Base-by-base conservation (phyloP, 30 jellyfish, hydroid and myxozoan species). In the Morbakka virulenta region DNA sequence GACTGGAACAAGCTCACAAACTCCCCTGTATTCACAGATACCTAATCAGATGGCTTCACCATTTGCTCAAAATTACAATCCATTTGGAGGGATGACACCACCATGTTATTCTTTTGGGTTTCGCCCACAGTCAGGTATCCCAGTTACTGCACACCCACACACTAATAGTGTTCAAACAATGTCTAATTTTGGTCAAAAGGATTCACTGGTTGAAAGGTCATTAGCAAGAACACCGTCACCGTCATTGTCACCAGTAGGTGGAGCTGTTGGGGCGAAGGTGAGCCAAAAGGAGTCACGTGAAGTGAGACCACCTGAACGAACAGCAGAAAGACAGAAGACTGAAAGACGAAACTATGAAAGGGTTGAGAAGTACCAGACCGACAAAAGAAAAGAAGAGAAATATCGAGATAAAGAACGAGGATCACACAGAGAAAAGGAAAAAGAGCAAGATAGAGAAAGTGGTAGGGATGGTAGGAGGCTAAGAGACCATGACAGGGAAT, bases 41-140 rank as follows among this genome's bases (percentile, higher is more conserved):
- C 88, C 77, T 57, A 70, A 69, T 80, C 93, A 61, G 53, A 27
- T 81, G 72, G 85, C 80, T 9, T 33, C 86, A 1, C 83, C 93
- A 23, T 69, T 79, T 51, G 84, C 86, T 28, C 96, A 80, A 64
- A 69, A 85, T 69, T 88, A 81, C 63, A 87, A 92, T 21, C 97
- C 91, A 13, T 87, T 87, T 72, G 95, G 95, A 11, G 97, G 95
- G 51, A 88, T 88, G 89, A 91, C 91, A 36, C 89, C 95, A 28
- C 64, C 62, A 64, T 95, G 95, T 24, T 88, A 88, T 33, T 84
- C 97, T 4, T 76, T 71, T 27, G 93, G 93, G n/a, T 88, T 81
- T 50, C 35, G 93, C 29, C 93, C 93, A 1, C 82, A 73, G 13
- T 70, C 79, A 26, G 63, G 50, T 33, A 81, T 81, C 85, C 93